A percentile compares a stretch with the other conserved stretches of the same genome.
These are phyloP conservation scores for Pseudomyrmex cubaensis DNA, from an alignment of 1,140 invertebrate species.

Conservation along the genomic window DNA sequence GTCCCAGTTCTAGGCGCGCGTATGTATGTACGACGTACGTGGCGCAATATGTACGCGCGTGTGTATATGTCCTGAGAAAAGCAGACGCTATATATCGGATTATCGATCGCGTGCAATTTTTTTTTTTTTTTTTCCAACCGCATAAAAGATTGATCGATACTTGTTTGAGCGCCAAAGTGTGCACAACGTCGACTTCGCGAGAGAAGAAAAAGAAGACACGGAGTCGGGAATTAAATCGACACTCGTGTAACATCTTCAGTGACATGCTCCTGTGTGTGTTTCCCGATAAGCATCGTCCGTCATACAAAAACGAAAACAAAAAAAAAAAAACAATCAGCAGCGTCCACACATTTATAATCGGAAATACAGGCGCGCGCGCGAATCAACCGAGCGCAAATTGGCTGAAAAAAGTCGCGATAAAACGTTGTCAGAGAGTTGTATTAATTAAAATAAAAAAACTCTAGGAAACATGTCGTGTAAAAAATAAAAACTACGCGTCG, in stretches of 20 bases:
- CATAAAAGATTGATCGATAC: slow-evolving; percentile 60
- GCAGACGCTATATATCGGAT: slow-evolving; percentile 43
- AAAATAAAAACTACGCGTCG: no score
- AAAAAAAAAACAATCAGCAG: neutral
- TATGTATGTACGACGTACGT: slow-evolving; percentile 17
- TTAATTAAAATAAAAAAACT: slow-evolving; percentile 27
- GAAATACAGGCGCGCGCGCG: neutral
- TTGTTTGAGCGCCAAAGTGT: slow-evolving; percentile 42
- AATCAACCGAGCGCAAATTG: neutral
- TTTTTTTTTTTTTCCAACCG: slow-evolving; percentile 27
- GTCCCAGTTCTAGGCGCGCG: slow-evolving; percentile 45
- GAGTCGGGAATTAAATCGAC: slow-evolving; percentile 14
- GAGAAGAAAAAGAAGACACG: slow-evolving; percentile 40
- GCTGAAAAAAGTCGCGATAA: slow-evolving; percentile 4
- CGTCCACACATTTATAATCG: neutral
- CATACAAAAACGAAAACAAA: neutral
- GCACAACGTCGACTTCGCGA: slow-evolving; percentile 44
- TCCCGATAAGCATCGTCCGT: neutral
- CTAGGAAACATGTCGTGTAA: no score
- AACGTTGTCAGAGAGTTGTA: slow-evolving; percentile 7
- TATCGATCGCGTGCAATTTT: slow-evolving; percentile 55
- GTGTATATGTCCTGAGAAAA: slow-evolving; percentile 40
- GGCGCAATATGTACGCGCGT: slow-evolving; percentile 33
- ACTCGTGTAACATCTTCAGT: slow-evolving; percentile 4
- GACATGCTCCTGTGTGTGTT: neutral